phyloP scores from a whole-genome alignment of 2,888 invertebrate species.

The Eumacrocentrus americanus region DNA sequence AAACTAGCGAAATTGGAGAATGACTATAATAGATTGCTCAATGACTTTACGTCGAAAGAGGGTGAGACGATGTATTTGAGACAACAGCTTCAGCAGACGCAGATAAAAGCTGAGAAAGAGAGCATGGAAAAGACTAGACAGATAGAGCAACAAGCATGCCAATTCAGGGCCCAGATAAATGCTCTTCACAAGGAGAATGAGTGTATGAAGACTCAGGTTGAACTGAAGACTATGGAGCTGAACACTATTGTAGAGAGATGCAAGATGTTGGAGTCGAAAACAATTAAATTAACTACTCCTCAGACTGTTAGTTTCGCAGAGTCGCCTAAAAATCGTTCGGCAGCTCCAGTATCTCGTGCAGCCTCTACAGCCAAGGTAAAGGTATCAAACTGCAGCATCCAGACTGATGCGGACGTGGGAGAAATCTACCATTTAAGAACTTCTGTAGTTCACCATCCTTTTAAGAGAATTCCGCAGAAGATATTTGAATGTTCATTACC shows the following conservation, averaged over 20 bases:
- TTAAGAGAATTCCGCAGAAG: slow-evolving; percentile 47
- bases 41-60: slow-evolving; percentile 51
- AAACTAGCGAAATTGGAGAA: slow-evolving; percentile 45
- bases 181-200: slow-evolving; percentile 49
- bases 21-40: slow-evolving; percentile 49
- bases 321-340: slow-evolving; percentile 37
- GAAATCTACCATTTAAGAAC: slow-evolving; percentile 30
- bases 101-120: slow-evolving; percentile 46
- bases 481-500: slow-evolving; percentile 47
- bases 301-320: slow-evolving; percentile 36
- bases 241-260: slow-evolving; percentile 47
- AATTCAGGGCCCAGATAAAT: slow-evolving; percentile 44
- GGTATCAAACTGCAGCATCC: slow-evolving; percentile 41
- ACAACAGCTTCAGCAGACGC: slow-evolving; percentile 46
- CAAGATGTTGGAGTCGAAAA: slow-evolving; percentile 49
- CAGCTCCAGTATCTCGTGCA: slow-evolving; percentile 37
- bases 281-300: slow-evolving; percentile 50
- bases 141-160: slow-evolving; percentile 49
- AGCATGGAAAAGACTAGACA: slow-evolving; percentile 45
- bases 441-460: slow-evolving; percentile 37
- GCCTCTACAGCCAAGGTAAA: slow-evolving; percentile 28
- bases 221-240: slow-evolving; percentile 49
- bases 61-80: slow-evolving; percentile 52
- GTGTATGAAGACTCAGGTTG: slow-evolving; percentile 49
- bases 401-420: slow-evolving; percentile 30